Evolutionary conservation across 2,113 vertebrate species (phyloP).

Genomic region (Tonatia bakeri): DNA sequence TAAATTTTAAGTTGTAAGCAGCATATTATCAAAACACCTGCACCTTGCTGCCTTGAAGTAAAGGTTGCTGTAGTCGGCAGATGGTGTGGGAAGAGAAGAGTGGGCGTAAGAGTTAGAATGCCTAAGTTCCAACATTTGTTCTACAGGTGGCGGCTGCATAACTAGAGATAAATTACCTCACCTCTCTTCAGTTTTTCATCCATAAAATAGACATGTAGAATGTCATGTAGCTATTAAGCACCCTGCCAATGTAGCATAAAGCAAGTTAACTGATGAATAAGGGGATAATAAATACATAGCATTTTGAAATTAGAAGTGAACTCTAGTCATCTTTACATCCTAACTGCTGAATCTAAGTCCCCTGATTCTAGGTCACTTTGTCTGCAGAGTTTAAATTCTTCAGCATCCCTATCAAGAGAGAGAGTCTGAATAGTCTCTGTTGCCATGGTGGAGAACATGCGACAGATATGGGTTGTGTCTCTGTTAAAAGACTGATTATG

Average conservation of each 20-base stretch:
- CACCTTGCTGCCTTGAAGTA: background rate
- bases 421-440: slow-evolving; percentile 47
- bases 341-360: background rate
- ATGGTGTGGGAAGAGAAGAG: background rate
- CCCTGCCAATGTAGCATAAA: background rate
- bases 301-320: background rate
- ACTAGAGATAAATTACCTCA: background rate
- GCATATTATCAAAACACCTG: background rate
- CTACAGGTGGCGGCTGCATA: background rate
- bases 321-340: background rate
- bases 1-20: background rate
- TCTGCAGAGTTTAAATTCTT: background rate
- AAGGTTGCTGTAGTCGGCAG: background rate
- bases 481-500: slow-evolving; percentile 52
- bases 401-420: slow-evolving; percentile 38
- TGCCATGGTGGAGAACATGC: slow-evolving; percentile 49
- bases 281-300: background rate
- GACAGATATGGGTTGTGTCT: slow-evolving; percentile 52
- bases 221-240: background rate
- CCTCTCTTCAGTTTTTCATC: background rate
- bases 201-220: background rate
- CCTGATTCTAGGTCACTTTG: background rate
- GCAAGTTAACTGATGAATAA: background rate
- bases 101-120: background rate
- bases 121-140: background rate